Base-by-base conservation (phyloP, 2,113 vertebrate genomes). In the Pongo abelii region DNA sequence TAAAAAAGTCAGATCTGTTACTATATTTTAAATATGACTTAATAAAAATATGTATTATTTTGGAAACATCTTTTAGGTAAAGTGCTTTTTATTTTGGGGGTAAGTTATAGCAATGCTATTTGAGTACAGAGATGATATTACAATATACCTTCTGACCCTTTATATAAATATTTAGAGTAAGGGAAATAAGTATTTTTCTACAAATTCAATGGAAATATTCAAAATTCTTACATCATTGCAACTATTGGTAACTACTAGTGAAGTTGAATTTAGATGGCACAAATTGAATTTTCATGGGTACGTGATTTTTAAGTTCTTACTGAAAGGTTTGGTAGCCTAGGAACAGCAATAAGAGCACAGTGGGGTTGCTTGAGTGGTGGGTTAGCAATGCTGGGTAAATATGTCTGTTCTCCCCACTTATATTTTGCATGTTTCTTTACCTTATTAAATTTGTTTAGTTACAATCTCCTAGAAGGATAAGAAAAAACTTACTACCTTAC, bases 1-100 rank as follows among this genome's bases (percentile, higher is more conserved):
- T 38, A 40, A 55, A 57, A 64, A 35, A 72, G 79, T 48, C 70
- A 72, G 4, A 48, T 38, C 55, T 91, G 35, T 6, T 67, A 64
- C 32, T 78, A 0, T 89, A 70, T 84, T 84, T 93, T 93, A 89
- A 89, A 77, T 91, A 38, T 84, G 52, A 93, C 38, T 83, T 72
- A 14, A 61, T 92, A 22, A 50, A 69, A 89, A 55, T 46, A n/a
- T 87, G 4, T 74, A 89, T 79, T 18, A 30, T 70, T 95, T 94
- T 69, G 18, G 27, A 93, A 86, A 64, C 9, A 43, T 89, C 27
- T 93, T 94, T 94, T 93, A 9, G 48, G n/a, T 79, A 50, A 94
- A 57, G 27, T 85, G 20, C 32, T n/a, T 95, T 83, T 84, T 86
- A 77, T 80, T 78, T 77, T 61, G 46, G 50, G 14, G 14, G 3